Base-by-base conservation (phyloP, 1,140 invertebrate genomes). In the Neodiprion lecontei region DNA sequence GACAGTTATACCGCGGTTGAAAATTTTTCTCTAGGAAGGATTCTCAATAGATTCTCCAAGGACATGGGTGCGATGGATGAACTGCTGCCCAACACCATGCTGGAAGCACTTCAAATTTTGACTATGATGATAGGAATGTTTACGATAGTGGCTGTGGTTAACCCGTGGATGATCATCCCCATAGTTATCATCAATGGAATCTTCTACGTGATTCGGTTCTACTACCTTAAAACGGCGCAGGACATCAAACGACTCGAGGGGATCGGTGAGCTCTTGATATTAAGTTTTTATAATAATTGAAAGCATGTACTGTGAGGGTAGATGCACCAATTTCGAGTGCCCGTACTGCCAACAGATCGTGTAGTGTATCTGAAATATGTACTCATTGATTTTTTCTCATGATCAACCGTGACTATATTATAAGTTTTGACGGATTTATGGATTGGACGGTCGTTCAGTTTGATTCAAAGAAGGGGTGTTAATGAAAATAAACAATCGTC, bases 61-160 rank as follows among this genome's bases (percentile, higher is more conserved):
- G 95, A 96, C 82, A 90, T 95, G 81, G 95, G 96, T 77, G 92
- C 94, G 28, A 91, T 96, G 77, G 96, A 97, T 86, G 95, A 97
- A 83, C 70, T 91, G 9, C 83, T 98, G 8, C 96, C 96, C 61
- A 89, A 86, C 79, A 85, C 90, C n/a, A 90, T 94, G 79, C 90
- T 95, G 78, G 95, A 96, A 80, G 85, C 88, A 0, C 70, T 90
- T 48, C 92, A 94, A 74, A 81, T 88, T 68, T 81, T 80, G 61
- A 78, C 83, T 4, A 78, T 87, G n/a, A 84, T 89, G 80, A 28
- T 80, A 9, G 88, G 85, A 49, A 90, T 92, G 48, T 75, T 93
- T 0, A 76, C 89, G 0, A 84, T 93, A 10, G 88, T 93, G 0
- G 80, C 86, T 1, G 81, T 90, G 14, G 82, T 92, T 1, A 91